Evolutionary conservation across 2,113 vertebrate species (phyloP), one percentile per base, ranked within the genome.

Genomic region (Hippolais icterina): DNA sequence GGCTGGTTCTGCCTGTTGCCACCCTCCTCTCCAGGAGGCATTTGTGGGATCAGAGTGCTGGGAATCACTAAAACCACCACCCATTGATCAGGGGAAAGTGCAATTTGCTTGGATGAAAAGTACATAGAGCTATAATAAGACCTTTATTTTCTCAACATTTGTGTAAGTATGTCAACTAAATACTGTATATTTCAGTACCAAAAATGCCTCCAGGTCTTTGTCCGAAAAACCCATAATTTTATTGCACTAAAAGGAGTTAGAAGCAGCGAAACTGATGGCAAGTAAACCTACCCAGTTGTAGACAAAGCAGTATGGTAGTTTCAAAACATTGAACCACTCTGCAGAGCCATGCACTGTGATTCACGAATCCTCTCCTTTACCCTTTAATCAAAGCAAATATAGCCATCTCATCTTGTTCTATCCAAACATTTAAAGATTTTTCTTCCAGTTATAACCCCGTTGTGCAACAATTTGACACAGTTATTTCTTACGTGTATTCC

Each of bases 301-400:
- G 37, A 25, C 5, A 83, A 75, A 87, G 3, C 21, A 46, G 23
- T 27, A 14, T 20, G 23, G 28, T 68, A 33, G 13, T 64, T 89
- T 85, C 70, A 84, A 79, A 76, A 35, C 42, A 54, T 0, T 35
- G 63, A 83, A 44, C 31, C 6, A 12, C 10, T 76, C 35, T 39
- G 31, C 42, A 54, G 29, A 84, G 53, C 13, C 29, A 28, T 75
- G 37, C 20, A 19, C 57, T 92, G 4, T 69, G 69, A 82, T 64
- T 87, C 80, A 68, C 39, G 65, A 64, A 89, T 82, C 46, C 39
- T 17, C 22, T 75, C 37, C 35, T 89, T 95, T 84, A 49, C 47
- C 49, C 28, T 81, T 72, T 71, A 91, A 85, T 64, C 83, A 89
- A 81, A 87, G 70, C 18, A 89, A 89, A 91, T 96, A 72, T 1